Conservation (phyloP, 2,888 invertebrate genomes). For the Nymphalis polychloros region DNA sequence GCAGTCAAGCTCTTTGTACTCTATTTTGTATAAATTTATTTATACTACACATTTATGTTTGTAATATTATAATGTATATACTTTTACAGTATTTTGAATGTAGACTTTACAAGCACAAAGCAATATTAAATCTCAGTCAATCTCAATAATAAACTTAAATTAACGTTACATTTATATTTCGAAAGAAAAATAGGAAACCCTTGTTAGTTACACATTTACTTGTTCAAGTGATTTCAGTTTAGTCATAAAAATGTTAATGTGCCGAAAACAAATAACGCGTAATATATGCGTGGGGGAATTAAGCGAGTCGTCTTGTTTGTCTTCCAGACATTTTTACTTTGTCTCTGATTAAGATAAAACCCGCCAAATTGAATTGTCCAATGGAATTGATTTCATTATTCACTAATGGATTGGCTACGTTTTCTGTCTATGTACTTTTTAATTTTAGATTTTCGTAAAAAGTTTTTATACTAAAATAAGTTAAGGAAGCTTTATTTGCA, state of each 20-base stretch:
- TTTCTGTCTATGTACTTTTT: neutral
- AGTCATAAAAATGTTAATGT: slow-evolving; percentile 82
- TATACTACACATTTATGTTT: slow-evolving; percentile 5
- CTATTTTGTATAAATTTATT: slow-evolving; percentile 18
- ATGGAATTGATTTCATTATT: slow-evolving; percentile 51
- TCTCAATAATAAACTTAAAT: neutral
- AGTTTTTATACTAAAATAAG: no score
- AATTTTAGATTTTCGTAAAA: slow-evolving; percentile 8
- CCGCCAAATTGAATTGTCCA: slow-evolving; percentile 57
- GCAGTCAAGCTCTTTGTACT: slow-evolving; percentile 30
- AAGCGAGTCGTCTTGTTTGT: slow-evolving; percentile 59
- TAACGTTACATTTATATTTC: neutral
- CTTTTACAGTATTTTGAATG: neutral
- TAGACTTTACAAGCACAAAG: neutral
- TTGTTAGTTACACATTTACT: slow-evolving; percentile 10
- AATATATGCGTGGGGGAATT: slow-evolving; percentile 75
- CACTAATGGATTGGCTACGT: slow-evolving; percentile 32
- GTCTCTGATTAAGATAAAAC: slow-evolving; percentile 54
- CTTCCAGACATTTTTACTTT: slow-evolving; percentile 52
- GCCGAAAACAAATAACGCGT: slow-evolving; percentile 76
- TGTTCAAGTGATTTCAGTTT: slow-evolving; percentile 68
- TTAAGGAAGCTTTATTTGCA: no score
- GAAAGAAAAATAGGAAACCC: neutral
- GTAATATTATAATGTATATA: neutral
- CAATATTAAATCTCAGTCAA: no score